Conservation (phyloP, 2,113 vertebrate genomes). For the Cariama cristata region DNA sequence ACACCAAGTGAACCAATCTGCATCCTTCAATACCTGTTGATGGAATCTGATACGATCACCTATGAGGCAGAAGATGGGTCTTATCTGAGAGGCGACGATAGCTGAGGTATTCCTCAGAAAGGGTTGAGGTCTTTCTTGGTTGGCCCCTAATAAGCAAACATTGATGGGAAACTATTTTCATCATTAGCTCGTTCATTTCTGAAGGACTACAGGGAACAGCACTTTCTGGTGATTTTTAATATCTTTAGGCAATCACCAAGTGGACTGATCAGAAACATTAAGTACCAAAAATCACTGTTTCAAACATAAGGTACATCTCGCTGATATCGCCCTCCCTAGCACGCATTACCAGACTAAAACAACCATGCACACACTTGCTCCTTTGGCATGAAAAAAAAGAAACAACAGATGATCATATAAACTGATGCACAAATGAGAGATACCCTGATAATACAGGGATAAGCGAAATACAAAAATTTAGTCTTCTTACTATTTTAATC, state of each 20-base stretch:
- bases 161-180: not conserved
- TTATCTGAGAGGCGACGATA: not conserved
- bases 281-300: not conserved
- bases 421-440: not conserved
- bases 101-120: not conserved
- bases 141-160: not conserved
- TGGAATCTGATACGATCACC: not conserved
- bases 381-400: not conserved
- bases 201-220: not conserved
- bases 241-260: not conserved
- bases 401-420: not conserved
- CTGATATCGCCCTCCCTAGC: not conserved
- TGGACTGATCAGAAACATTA: not conserved
- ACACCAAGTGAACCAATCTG: not conserved
- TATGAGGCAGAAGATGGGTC: not conserved
- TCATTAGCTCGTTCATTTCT: not conserved
- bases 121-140: not conserved
- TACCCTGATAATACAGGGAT: not conserved
- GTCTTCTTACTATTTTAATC: not conserved
- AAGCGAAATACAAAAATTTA: not conserved
- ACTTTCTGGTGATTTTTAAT: not conserved
- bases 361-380: not conserved
- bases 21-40: not conserved
- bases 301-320: not conserved
- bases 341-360: not conserved